These are phyloP conservation scores for Hypomesus transpacificus DNA, from an alignment of 2,113 vertebrate species.

Conservation along the genomic window DNA sequence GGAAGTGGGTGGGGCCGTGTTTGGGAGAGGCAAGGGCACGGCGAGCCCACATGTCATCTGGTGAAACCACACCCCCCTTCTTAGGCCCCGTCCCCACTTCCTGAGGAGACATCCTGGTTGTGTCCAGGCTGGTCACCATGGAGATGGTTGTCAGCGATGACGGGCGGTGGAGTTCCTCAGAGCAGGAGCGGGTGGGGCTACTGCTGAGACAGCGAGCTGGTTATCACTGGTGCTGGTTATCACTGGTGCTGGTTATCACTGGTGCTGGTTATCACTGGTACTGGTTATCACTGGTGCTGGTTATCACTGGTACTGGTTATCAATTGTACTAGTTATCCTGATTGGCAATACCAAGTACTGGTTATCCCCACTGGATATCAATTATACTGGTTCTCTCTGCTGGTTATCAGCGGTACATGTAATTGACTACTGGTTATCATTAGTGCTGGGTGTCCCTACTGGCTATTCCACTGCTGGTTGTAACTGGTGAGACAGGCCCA, in stretches of 20 bases:
- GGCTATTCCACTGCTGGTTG: too few species aligned
- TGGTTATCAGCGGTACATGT: too few species aligned
- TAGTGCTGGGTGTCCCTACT: background rate
- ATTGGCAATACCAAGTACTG: background rate
- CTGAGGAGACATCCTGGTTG: conserved; percentile 45
- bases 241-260: conserved; percentile 24
- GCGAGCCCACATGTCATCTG: conserved; percentile 63
- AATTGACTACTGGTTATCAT: too few species aligned
- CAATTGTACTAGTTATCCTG: background rate
- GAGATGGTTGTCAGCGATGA: conserved; percentile 33
- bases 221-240: conserved; percentile 23
- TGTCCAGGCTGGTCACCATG: conserved; percentile 34
- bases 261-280: background rate
- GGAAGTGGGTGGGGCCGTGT: conserved; percentile 66
- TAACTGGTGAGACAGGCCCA: conserved; percentile 5
- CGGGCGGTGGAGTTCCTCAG: conserved; percentile 61
- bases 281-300: background rate
- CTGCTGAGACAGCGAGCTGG: conserved; percentile 63
- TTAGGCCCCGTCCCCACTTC: conserved; percentile 34
- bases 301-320: background rate
- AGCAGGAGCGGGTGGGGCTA: conserved; percentile 59
- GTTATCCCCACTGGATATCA: too few species aligned
- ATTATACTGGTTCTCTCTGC: too few species aligned
- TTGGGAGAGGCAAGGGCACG: conserved; percentile 62
- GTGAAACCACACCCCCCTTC: conserved; percentile 26